A percentile compares a stretch with the other conserved stretches of the same genome.
Conservation (phyloP, 2,888 invertebrate species). For the Noctua janthe region DNA sequence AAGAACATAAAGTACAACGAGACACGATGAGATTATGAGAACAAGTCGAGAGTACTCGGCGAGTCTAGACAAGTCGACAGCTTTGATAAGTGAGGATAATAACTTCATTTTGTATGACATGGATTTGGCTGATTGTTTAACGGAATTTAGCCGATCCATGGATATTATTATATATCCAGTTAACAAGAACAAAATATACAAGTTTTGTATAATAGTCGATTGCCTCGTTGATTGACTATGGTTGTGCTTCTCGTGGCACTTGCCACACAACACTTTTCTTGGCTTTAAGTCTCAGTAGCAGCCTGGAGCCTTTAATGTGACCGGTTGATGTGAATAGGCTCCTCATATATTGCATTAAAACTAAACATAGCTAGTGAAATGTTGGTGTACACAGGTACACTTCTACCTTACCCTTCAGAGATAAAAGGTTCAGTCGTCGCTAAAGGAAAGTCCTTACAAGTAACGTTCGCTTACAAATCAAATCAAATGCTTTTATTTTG, state of each 20-base stretch:
- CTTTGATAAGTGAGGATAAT: neutral
- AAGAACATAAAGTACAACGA: conserved; percentile 25
- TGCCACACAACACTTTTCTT: neutral
- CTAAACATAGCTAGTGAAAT: neutral
- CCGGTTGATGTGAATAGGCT: neutral
- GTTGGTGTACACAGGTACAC: neutral
- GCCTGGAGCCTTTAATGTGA: neutral
- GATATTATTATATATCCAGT: neutral
- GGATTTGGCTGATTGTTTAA: neutral
- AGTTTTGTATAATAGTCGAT: neutral
- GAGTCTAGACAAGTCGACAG: conserved; percentile 24
- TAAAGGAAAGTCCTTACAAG: neutral
- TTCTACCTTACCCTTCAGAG: neutral
- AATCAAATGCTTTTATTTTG: neutral
- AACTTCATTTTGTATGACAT: neutral
- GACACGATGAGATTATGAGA: conserved; percentile 11
- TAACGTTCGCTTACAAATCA: neutral
- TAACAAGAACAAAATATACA: neutral
- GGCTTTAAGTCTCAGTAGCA: neutral
- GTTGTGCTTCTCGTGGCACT: too few species aligned
- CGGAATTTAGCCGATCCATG: neutral
- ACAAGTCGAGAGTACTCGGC: neutral
- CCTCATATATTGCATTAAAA: neutral
- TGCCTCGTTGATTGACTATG: neutral
- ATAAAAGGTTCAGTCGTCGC: neutral